Conservation (phyloP, 2,113 vertebrate species). For the Tetraodon nigroviridis region DNA sequence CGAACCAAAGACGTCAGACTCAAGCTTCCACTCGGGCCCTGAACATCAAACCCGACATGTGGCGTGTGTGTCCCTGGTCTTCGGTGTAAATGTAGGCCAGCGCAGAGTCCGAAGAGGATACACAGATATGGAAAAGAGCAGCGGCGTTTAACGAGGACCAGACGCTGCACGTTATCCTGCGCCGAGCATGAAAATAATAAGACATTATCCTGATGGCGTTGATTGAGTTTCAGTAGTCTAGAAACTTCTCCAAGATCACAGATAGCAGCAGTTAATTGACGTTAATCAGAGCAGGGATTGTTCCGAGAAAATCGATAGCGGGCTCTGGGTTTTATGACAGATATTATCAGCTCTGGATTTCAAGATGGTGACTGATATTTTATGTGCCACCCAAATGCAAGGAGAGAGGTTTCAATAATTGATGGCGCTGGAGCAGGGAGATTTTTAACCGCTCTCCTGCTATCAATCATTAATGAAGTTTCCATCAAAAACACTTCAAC, state of each 20-base stretch:
- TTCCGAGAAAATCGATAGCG: conserved; percentile 51
- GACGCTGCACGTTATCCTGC: no score
- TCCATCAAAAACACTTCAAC: conserved; percentile 90
- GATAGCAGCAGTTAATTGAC: conserved; percentile 1
- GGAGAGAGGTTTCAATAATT: conserved; percentile 92
- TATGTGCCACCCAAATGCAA: conserved; percentile 84
- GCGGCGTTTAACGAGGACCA: no score
- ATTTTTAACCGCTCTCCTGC: conserved; percentile 86
- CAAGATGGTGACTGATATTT: conserved; percentile 81
- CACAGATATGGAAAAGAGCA: not conserved
- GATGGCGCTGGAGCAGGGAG: conserved; percentile 89
- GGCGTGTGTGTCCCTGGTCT: conserved; percentile 2
- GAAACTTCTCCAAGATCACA: conserved; percentile 14
- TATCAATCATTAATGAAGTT: conserved; percentile 99
- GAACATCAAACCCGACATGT: conserved; percentile 44
- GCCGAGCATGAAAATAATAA: no score
- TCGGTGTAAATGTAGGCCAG: not conserved
- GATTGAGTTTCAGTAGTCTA: not conserved
- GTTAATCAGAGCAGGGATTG: conserved; percentile 7
- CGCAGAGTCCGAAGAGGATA: conserved; percentile 12
- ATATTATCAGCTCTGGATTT: conserved; percentile 68
- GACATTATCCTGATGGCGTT: no score
- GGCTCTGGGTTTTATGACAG: conserved; percentile 60
- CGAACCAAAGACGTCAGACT: conserved; percentile 56
- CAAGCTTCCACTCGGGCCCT: conserved; percentile 43